Evolutionary conservation across 2,797 vertebrate species (phyloP), one percentile per base, ranked within the genome.

Genomic region (Leptatherina wallacei): DNA sequence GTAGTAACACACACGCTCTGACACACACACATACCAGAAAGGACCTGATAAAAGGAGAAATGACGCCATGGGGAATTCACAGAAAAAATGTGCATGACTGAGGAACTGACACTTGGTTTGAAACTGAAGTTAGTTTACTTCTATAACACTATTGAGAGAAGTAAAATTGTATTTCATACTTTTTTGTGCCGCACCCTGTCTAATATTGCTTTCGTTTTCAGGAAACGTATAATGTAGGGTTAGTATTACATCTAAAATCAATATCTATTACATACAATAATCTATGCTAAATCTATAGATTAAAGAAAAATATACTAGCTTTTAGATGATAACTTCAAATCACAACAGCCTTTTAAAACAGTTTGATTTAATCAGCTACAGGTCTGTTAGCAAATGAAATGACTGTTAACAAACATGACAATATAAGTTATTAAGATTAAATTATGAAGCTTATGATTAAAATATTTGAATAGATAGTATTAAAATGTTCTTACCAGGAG

Each of bases 401-500:
- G 35, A 38, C 6, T 65, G 13, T 6, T 65, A 22, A 56, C 1
- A 55, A 9, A 47, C 38, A 49, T 38, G 1, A 2, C 1, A 18
- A 12, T 60, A 62, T 16, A 24, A 18, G 2, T 18, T 13, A 8
- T 54, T 22, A 27, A 4, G 6, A 2, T 12, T 24, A 24, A 29
- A 9, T 62, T 5, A 51, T 30, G 12, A 61, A 6, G 1, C 3
- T 6, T 30, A 11, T 56, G 22, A 55, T 32, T 57, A 3, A 38
- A 27, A 44, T 7, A 24, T 22, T 35, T n/a, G 0, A 55, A 13
- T 18, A 36, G 0, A 32, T 11, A 14, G 7, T 44, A 5, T 30
- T 35, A 12, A 75, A 63, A 80, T 30, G 27, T 61, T 77, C 79
- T 89, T 77, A 92, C 91, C 83, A 3, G 86, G 84, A 2, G 14